phyloP scores from a whole-genome alignment of 2,888 invertebrate genomes.

The Phengaris alcon region DNA sequence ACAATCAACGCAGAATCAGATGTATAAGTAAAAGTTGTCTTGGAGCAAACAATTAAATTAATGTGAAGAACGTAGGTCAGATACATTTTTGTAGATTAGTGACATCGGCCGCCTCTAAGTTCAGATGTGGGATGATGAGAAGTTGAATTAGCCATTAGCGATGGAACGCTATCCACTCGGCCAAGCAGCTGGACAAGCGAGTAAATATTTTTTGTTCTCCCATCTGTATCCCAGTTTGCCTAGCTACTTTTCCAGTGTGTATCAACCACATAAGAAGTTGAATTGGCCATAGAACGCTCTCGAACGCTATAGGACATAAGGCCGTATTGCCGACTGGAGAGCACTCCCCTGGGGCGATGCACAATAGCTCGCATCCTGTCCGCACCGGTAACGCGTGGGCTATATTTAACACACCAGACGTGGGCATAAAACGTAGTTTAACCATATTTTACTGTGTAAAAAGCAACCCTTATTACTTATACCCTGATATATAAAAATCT shows the following conservation, averaged over 20 bases:
- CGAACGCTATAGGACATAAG: slow-evolving; percentile 8
- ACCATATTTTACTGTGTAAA: neutral
- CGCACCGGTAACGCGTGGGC: slow-evolving; percentile 1
- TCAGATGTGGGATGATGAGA: neutral
- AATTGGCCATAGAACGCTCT: neutral
- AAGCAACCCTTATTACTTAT: neutral
- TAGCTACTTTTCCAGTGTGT: no score
- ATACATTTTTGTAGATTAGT: neutral
- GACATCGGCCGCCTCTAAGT: neutral
- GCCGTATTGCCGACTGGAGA: slow-evolving; percentile 8
- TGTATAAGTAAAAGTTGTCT: no score
- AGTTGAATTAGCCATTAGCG: neutral
- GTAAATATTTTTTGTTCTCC: no score
- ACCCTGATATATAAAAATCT: no score
- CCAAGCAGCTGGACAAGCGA: no score
- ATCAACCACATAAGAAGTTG: neutral
- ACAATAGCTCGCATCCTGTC: slow-evolving; percentile 15
- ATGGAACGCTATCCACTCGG: neutral
- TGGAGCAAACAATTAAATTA: neutral
- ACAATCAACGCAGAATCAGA: no score
- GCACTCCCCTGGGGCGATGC: neutral
- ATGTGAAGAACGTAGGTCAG: neutral
- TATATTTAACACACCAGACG: slow-evolving; percentile 12
- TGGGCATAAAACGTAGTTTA: neutral
- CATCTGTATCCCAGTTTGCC: no score